Conservation (phyloP, 2,888 invertebrate genomes). For the Gari tellinella region DNA sequence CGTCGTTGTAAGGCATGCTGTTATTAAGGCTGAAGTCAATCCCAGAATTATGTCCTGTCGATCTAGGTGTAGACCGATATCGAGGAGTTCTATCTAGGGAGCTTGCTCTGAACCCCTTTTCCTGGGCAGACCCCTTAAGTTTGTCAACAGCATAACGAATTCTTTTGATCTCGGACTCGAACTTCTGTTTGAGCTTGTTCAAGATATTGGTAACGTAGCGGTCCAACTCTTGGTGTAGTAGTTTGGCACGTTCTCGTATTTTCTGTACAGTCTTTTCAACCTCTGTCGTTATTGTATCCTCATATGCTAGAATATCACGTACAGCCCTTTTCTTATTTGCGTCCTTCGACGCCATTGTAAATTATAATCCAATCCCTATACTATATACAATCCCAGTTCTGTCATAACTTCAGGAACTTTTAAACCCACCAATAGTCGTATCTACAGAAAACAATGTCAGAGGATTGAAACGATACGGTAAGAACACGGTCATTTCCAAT, state of each 20-base stretch:
- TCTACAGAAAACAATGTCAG: slow-evolving; percentile 3
- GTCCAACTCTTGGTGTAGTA: slow-evolving; percentile 48
- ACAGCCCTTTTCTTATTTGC: slow-evolving; percentile 34
- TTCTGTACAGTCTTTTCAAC: slow-evolving; percentile 55
- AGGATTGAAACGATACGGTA: background rate
- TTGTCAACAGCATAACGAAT: slow-evolving; percentile 46
- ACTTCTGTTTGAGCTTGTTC: slow-evolving; percentile 40
- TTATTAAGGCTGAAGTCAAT: slow-evolving; percentile 39
- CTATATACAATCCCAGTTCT: too few relatives aligned
- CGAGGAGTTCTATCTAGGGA: slow-evolving; percentile 35
- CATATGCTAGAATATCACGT: slow-evolving; percentile 48
- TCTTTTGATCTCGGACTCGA: slow-evolving; percentile 44
- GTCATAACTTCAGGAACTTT: too few relatives aligned
- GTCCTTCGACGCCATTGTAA: too few relatives aligned
- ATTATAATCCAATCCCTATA: too few relatives aligned
- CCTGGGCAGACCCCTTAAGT: slow-evolving; percentile 25
- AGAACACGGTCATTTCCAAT: slow-evolving; percentile 22
- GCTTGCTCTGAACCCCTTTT: slow-evolving; percentile 16
- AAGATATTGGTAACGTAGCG: slow-evolving; percentile 41
- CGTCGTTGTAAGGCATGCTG: slow-evolving; percentile 2
- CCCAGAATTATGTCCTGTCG: background rate
- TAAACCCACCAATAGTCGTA: background rate
- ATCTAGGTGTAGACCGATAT: slow-evolving; percentile 50
- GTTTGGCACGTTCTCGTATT: slow-evolving; percentile 50
- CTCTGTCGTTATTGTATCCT: slow-evolving; percentile 51